Conservation (phyloP, 2,797 vertebrate genomes). For the Lateolabrax maculatus region DNA sequence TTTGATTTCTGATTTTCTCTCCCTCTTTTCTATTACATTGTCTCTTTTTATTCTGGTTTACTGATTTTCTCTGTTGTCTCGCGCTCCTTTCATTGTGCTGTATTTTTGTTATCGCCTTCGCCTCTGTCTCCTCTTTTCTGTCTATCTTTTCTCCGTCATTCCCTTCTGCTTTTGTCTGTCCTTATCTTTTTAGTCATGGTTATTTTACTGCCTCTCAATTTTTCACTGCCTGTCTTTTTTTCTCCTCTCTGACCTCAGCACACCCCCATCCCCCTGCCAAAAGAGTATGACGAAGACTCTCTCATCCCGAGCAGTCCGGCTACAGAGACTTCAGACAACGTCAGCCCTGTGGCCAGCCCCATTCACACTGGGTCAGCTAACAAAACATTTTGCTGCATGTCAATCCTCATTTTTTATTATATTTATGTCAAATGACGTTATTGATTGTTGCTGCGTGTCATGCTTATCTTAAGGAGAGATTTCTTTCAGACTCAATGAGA, state of each 20-base stretch:
- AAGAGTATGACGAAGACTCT: slow-evolving; percentile 97
- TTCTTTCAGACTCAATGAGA: background rate
- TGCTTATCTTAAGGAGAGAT: background rate
- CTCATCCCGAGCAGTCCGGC: slow-evolving; percentile 98
- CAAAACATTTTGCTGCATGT: background rate
- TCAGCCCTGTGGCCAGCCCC: slow-evolving; percentile 97
- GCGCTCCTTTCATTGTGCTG: background rate
- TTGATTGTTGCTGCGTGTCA: background rate
- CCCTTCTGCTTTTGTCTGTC: background rate
- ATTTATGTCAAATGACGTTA: background rate
- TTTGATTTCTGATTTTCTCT: background rate
- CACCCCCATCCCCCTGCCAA: slow-evolving; percentile 88
- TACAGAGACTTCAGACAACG: slow-evolving; percentile 98
- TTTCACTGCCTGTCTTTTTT: slow-evolving; percentile 18
- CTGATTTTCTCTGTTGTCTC: background rate
- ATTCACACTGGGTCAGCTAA: slow-evolving; percentile 96
- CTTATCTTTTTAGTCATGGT: slow-evolving; percentile 32
- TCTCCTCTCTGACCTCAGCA: slow-evolving; percentile 77
- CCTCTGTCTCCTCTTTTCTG: background rate
- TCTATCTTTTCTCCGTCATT: slow-evolving; percentile 7
- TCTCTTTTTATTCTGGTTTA: background rate
- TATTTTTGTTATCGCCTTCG: background rate
- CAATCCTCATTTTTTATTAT: slow-evolving; percentile 1
- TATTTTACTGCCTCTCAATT: slow-evolving; percentile 38
- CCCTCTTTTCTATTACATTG: background rate